A percentile compares a stretch with the other conserved stretches of the same genome.
Evolutionary conservation across 2,797 vertebrate genomes (phyloP).

Genomic region (Ptychobarbus kaznakovi): DNA sequence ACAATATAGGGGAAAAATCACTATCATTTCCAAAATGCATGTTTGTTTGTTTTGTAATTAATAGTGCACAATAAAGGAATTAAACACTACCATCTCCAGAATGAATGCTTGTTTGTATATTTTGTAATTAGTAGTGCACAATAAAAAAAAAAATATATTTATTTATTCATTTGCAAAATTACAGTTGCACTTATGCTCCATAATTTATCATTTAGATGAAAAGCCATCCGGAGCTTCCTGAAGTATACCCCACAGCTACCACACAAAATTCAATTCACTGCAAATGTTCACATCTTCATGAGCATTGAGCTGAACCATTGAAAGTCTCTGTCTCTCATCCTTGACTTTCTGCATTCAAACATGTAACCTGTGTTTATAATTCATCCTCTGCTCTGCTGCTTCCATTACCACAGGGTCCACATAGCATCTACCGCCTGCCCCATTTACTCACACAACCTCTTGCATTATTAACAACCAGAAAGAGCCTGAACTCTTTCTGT

Average conservation of each 20-base stretch:
- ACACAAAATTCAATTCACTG: neutral
- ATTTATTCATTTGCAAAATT: neutral
- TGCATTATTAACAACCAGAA: constrained; percentile 51
- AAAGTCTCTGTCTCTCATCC: neutral
- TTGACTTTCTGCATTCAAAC: constrained; percentile 22
- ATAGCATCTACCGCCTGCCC: constrained; percentile 32
- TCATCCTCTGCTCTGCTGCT: constrained; percentile 41
- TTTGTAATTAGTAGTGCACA: neutral
- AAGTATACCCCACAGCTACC: neutral
- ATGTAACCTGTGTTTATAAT: constrained; percentile 51
- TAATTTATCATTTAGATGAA: neutral
- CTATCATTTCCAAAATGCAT: too few species aligned
- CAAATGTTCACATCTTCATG: neutral
- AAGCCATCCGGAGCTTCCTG: neutral
- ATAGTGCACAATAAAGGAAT: neutral
- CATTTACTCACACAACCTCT: constrained; percentile 37
- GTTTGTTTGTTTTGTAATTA: neutral
- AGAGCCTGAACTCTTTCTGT: neutral
- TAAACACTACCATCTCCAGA: neutral
- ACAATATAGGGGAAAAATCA: too few species aligned
- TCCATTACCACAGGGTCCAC: constrained; percentile 44
- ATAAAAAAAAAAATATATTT: too few species aligned
- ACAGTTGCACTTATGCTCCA: neutral
- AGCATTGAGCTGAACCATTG: neutral
- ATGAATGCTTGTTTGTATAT: neutral